Conservation (phyloP, 92 coral and sea anemone species). For the Parazoanthus atlanticus region DNA sequence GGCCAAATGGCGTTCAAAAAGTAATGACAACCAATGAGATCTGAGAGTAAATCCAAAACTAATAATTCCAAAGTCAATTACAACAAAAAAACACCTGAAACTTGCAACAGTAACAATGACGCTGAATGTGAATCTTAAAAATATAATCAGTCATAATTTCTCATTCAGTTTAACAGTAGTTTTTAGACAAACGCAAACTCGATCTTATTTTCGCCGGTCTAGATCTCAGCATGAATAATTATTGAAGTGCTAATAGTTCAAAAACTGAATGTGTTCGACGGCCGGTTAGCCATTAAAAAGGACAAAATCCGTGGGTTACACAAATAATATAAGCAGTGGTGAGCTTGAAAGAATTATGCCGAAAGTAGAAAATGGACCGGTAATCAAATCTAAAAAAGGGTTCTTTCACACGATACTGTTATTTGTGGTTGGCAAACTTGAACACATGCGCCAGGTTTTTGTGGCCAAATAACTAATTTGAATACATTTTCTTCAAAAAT, state of each 20-base stretch:
- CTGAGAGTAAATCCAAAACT: neutral
- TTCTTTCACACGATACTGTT: neutral
- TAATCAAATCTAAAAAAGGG: neutral
- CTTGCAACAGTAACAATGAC: slow-evolving; percentile 4
- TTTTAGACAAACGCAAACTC: neutral
- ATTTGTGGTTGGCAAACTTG: neutral
- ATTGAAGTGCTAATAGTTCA: slow-evolving; percentile 15
- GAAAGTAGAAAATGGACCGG: neutral
- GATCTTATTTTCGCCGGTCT: slow-evolving; percentile 22
- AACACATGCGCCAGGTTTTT: neutral
- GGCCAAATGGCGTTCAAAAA: neutral
- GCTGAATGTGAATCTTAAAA: neutral
- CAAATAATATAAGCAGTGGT: neutral
- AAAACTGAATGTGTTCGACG: neutral
- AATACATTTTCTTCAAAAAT: neutral
- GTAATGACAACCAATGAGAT: neutral
- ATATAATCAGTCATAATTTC: slow-evolving; percentile 5
- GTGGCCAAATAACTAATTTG: neutral
- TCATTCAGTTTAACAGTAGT: slow-evolving; percentile 11
- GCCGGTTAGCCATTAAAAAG: neutral
- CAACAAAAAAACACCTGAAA: slow-evolving; percentile 10
- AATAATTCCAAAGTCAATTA: slow-evolving; percentile 11
- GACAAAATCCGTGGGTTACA: neutral
- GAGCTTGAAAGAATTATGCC: neutral
- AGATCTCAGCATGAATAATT: slow-evolving; percentile 11